Evolutionary conservation across 1,140 invertebrate genomes (phyloP).

Genomic region (Arctopsyche grandis): DNA sequence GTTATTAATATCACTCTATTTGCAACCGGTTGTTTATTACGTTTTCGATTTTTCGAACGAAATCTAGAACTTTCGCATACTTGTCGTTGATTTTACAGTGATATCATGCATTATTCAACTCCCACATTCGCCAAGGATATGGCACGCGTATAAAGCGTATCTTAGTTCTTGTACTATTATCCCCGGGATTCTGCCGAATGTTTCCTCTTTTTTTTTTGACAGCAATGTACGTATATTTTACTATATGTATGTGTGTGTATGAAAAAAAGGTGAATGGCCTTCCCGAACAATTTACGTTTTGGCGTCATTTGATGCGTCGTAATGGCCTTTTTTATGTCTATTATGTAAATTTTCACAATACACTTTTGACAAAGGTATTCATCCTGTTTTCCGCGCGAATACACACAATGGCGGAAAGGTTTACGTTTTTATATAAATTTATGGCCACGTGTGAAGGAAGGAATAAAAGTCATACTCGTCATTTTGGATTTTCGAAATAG

Average conservation of each 20-base stretch:
- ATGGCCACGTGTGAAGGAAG: constrained; percentile 35
- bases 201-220: not conserved
- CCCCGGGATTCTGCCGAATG: constrained; percentile 11
- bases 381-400: constrained; percentile 38
- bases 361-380: constrained; percentile 46
- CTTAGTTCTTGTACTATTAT: constrained; percentile 23
- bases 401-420: not conserved
- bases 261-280: constrained; percentile 17
- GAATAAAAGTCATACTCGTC: not conserved
- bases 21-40: no score
- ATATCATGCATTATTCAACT: constrained; percentile 21
- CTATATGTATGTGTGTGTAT: not conserved
- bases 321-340: constrained; percentile 49
- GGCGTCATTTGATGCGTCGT: constrained; percentile 24
- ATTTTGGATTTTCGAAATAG: no score
- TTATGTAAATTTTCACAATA: constrained; percentile 51
- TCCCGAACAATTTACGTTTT: constrained; percentile 35
- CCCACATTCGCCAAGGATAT: constrained; percentile 15
- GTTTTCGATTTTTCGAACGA: no score
- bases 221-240: not conserved
- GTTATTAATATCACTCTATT: no score
- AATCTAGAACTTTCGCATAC: not conserved
- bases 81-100: constrained; percentile 4
- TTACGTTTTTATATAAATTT: constrained; percentile 31
- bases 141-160: constrained; percentile 12